Conservation (phyloP, 2,113 vertebrate genomes). For the Charina bottae region DNA sequence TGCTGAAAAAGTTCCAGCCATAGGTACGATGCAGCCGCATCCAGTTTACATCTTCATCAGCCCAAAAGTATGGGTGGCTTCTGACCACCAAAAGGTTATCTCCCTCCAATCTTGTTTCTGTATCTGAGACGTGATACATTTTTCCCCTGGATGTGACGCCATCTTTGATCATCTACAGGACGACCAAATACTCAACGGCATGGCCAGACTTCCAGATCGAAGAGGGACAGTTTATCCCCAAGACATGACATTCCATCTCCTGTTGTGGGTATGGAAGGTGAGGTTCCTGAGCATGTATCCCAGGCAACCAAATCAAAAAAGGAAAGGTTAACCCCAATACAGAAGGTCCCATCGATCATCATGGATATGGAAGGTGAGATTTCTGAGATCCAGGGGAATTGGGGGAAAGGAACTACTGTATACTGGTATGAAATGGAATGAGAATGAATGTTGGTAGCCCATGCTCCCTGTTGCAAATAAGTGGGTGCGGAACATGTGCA, state of each 20-base stretch:
- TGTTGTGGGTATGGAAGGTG: background rate
- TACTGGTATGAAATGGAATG: background rate
- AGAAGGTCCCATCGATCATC: background rate
- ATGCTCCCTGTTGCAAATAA: background rate
- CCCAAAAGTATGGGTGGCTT: background rate
- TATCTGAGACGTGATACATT: background rate
- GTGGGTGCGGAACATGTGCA: background rate
- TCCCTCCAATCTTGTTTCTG: background rate
- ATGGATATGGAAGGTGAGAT: conserved; percentile 18
- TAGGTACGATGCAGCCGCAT: no score
- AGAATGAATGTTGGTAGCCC: background rate
- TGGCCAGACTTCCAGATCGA: background rate
- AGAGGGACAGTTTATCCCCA: background rate
- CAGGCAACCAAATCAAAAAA: background rate
- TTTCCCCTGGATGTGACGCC: background rate
- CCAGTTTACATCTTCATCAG: background rate
- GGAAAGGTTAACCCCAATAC: background rate
- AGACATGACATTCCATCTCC: background rate
- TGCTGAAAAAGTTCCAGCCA: no score
- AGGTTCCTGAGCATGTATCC: background rate
- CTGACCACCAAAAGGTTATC: background rate
- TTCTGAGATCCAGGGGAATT: background rate
- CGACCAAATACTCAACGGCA: background rate
- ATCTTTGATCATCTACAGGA: background rate
- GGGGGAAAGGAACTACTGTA: background rate